These are phyloP conservation scores for Ramphastos sulfuratus DNA, from an alignment of 2,113 vertebrate genomes.

Conservation along the genomic window DNA sequence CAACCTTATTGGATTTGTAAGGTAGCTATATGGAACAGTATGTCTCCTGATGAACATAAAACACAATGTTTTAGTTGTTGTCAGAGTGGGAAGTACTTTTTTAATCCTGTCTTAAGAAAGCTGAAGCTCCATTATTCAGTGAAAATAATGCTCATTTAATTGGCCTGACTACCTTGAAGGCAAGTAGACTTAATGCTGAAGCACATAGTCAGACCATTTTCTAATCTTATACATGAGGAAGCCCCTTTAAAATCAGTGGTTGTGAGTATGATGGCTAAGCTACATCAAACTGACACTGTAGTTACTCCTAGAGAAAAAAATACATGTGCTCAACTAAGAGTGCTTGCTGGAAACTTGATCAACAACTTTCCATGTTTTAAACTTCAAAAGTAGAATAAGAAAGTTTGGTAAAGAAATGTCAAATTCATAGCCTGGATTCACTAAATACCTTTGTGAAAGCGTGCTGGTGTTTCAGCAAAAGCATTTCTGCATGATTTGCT, in stretches of 20 bases:
- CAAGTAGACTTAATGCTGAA: not conserved
- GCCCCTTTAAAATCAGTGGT: not conserved
- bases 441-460: not conserved
- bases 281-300: not conserved
- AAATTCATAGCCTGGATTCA: not conserved
- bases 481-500: not conserved
- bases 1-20: not conserved
- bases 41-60: not conserved
- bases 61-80: not conserved
- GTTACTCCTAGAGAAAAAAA: not conserved
- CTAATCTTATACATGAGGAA: not conserved
- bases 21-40: not conserved
- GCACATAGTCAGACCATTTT: not conserved
- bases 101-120: not conserved
- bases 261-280: not conserved
- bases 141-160: not conserved
- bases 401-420: not conserved
- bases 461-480: not conserved
- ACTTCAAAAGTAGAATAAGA: not conserved
- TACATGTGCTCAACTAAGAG: not conserved
- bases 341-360: not conserved
- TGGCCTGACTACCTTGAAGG: not conserved
- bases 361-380: not conserved
- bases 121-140: not conserved
- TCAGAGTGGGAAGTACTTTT: not conserved